Conservation (phyloP, 2,888 invertebrate species). For the Seira sanloemensis region DNA sequence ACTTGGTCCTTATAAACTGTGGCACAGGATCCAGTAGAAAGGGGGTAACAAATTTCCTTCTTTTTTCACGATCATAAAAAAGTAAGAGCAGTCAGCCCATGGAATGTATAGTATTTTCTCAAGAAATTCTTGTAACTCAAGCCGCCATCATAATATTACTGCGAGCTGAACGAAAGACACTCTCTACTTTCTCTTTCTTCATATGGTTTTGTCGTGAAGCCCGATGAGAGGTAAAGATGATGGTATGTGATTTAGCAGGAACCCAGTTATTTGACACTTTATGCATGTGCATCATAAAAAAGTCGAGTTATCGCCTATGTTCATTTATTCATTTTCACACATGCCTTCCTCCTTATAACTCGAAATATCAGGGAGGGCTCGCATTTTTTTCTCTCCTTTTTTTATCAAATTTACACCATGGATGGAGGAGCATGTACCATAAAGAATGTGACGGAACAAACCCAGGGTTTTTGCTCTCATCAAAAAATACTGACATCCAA, state of each 20-base stretch:
- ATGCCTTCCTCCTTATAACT: background rate
- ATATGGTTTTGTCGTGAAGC: slow-evolving; percentile 11
- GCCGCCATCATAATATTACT: background rate
- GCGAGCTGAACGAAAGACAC: background rate
- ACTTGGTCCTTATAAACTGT: background rate
- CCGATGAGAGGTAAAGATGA: slow-evolving; percentile 25
- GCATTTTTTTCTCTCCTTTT: slow-evolving; percentile 1
- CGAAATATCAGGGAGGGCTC: background rate
- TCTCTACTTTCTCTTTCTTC: slow-evolving; percentile 6
- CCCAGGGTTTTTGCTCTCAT: slow-evolving; percentile 11
- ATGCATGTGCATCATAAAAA: slow-evolving; percentile 61
- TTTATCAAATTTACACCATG: background rate
- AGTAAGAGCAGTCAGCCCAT: background rate
- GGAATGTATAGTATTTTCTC: background rate
- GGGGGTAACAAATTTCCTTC: slow-evolving; percentile 6
- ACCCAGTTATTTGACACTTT: slow-evolving; percentile 63
- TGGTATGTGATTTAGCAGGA: slow-evolving; percentile 52
- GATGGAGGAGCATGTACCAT: background rate
- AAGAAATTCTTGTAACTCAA: background rate
- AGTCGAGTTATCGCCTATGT: slow-evolving; percentile 45
- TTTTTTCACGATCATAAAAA: slow-evolving; percentile 1
- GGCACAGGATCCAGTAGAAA: background rate
- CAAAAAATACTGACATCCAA: slow-evolving; percentile 3
- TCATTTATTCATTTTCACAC: slow-evolving; percentile 45
- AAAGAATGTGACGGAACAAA: slow-evolving; percentile 1